Evolutionary conservation across 2,888 invertebrate genomes (phyloP), one percentile per base, ranked within the genome.

Genomic region (Sthenelais limicola): DNA sequence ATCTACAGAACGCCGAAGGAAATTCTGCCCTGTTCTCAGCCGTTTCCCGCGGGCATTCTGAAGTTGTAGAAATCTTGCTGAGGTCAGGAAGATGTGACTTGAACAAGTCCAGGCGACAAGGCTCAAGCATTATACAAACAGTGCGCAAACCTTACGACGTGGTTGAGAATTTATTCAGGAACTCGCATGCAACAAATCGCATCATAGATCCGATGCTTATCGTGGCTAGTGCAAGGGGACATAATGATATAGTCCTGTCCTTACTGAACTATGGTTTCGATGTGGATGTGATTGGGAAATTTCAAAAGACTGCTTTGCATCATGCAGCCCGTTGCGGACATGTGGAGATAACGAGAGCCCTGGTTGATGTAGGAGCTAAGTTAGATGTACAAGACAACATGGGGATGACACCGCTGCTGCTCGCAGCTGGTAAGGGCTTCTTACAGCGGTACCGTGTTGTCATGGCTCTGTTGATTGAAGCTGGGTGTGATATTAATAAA

Each of bases 351-450:
- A 62, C 62, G n/a, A 2, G 62, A 4, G 21, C 62, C 2, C 38
- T 62, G 62, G 24, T 62, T 9, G 62, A 62, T n/a, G 35, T 62
- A 21, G 24, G 38, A 5, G 38, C 62, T 2, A 9, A 18, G n/a
- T 38, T 43, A n/a, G 62, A 38, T 28, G 21, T 21, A 35, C 62
- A 62, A 15, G 62, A 62, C 62, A 62, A 35, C 38, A 62, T 62
- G 62, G 62, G 62, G 15, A 62, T 62, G 62, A 62, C 62, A 4
- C 62, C 62, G 3, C 62, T 62, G n/a, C 62, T 62, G 15, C 62
- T 62, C 3, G 62, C 62, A 3, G 62, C 62, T 21, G 62, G 62
- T 18, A 62, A 62, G 15, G 35, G 62, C 4, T 21, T 38, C 62
- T 26, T 62, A 24, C 62, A 62, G 38, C 15, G 62, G 24, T 62